Evolutionary conservation across 2,797 vertebrate species (phyloP).

Genomic region (Falco rusticolus): DNA sequence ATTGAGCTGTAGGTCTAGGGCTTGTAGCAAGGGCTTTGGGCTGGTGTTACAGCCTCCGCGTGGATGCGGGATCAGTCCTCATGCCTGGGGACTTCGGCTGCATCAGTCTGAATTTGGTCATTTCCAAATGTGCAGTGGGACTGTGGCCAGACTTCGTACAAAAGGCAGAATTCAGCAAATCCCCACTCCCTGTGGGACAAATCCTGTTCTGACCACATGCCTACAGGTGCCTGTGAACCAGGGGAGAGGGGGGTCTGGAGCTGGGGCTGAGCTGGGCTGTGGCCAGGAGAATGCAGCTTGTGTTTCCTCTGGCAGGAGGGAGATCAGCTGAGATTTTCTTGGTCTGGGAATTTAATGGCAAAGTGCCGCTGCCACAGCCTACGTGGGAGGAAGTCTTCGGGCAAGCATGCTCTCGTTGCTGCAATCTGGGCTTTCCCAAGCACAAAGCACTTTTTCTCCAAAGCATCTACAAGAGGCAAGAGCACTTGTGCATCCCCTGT

Average conservation of each 20-base stretch:
- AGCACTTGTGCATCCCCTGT: background rate
- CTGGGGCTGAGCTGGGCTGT: background rate
- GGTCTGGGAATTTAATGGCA: background rate
- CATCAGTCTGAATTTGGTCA: background rate
- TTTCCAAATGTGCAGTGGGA: background rate
- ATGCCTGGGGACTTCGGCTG: background rate
- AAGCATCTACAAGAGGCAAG: background rate
- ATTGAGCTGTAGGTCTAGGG: background rate
- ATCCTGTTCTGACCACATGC: background rate
- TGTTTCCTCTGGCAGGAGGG: background rate
- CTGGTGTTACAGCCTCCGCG: background rate
- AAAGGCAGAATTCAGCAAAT: background rate
- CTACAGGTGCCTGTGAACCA: background rate
- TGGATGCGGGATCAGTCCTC: background rate
- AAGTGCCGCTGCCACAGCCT: background rate
- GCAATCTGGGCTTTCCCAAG: background rate
- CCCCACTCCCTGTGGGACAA: background rate
- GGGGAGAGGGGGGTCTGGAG: background rate
- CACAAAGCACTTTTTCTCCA: background rate
- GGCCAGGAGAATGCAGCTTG: background rate
- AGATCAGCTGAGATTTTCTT: background rate
- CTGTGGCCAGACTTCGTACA: accelerated
- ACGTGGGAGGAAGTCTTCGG: background rate
- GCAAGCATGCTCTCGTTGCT: accelerated
- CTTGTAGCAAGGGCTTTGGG: background rate